Evolutionary conservation across 2,113 vertebrate species (phyloP).

Genomic region (Megaceryle maxima): DNA sequence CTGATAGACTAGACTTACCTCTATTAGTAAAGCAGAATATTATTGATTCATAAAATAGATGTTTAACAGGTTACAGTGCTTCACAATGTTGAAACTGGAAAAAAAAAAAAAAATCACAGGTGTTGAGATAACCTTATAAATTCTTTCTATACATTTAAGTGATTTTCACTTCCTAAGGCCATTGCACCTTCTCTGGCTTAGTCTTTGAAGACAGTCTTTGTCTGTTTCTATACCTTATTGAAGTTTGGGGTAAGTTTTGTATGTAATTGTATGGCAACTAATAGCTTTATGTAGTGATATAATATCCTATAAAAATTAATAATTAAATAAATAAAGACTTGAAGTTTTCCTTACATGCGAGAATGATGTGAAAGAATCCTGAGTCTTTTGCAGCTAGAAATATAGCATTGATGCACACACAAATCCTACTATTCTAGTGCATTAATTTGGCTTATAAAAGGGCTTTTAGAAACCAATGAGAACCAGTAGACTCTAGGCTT

Average conservation of each 20-base stretch:
- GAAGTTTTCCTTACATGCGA: neutral
- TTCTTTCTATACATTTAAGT: neutral
- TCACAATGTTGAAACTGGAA: neutral
- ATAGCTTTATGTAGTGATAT: neutral
- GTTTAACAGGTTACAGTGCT: too few species aligned
- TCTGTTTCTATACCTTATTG: neutral
- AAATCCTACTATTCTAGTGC: too few species aligned
- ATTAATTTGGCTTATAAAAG: too few species aligned
- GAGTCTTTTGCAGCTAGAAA: neutral
- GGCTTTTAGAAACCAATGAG: neutral
- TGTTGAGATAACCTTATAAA: neutral
- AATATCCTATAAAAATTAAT: neutral
- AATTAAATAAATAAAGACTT: neutral
- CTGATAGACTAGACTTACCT: neutral
- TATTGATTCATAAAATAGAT: neutral
- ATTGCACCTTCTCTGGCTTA: neutral
- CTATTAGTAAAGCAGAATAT: neutral
- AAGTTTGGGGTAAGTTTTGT: neutral
- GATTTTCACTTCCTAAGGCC: neutral
- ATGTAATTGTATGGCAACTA: neutral
- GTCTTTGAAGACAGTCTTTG: neutral
- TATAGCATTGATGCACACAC: too few species aligned
- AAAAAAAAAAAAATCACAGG: neutral
- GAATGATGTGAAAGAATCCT: too few species aligned
- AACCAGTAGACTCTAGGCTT: neutral